Base-by-base conservation (phyloP, 1,140 invertebrate species). In the Drosophila bifasciata region DNA sequence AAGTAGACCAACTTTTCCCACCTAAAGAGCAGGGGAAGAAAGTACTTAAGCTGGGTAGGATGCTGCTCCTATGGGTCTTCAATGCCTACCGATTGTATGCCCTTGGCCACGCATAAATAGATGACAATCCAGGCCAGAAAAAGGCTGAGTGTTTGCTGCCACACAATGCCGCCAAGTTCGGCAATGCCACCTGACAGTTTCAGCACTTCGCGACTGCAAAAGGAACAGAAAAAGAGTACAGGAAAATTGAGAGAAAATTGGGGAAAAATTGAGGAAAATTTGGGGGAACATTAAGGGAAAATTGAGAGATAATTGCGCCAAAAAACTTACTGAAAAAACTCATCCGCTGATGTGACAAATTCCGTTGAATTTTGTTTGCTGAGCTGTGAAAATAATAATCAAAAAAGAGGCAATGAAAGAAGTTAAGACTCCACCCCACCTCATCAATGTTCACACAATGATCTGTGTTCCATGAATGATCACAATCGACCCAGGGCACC, bases 391-490 rank as follows among this genome's bases (percentile, higher is more conserved):
- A 41, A 8, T 1, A 3, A 32, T 1, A 3, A 4, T 13, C 3
- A 36, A 2, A 13, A 5, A 4, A 4, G 11, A 1, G 11, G 9
- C 0, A 32, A 13, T 1, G 13, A 46, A n/a, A n/a, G n/a, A n/a
- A n/a, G n/a, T n/a, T n/a, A n/a, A n/a, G n/a, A n/a, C n/a, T n/a
- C n/a, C n/a, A n/a, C n/a, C n/a, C n/a, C n/a, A n/a, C n/a, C n/a
- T 53, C 8, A 1, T 57, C 5, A 5, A 53, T 32, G 3, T 32
- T 91, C 1, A 93, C 85, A 84, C 97, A 98, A 25, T 94, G 91
- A 0, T 93, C 91, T 0, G 96, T 97, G 91, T 99, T 99, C 97
- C 97, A 99, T 0, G 93, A 76, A 92, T 99, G 97, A 81, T 95
- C 93, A 90, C 98, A 99, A 64, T 93, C 93, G 19, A 95, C 93